phyloP scores from a whole-genome alignment of 2,113 vertebrate genomes.

The Ceratotherium simum region DNA sequence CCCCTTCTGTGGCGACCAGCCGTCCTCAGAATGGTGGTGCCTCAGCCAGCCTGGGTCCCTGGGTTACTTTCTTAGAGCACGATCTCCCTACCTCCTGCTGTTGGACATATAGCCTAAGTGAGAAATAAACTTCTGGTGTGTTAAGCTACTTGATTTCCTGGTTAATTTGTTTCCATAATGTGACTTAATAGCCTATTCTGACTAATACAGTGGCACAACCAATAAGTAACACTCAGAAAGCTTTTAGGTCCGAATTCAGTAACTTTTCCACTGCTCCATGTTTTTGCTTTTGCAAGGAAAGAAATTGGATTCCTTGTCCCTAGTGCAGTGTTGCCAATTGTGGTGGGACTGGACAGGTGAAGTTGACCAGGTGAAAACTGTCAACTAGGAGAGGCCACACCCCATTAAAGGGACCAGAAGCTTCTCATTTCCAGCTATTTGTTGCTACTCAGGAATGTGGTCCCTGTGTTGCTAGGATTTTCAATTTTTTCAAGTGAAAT shows the following conservation, averaged over 20 bases:
- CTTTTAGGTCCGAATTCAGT: not conserved
- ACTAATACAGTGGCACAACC: not conserved
- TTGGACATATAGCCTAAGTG: not conserved
- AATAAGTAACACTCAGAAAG: not conserved
- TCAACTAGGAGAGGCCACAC: not conserved
- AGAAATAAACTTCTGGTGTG: not conserved
- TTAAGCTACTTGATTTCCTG: not conserved
- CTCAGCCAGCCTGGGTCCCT: not conserved
- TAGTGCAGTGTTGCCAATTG: not conserved
- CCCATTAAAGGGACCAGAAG: not conserved
- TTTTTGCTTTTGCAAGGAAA: not conserved
- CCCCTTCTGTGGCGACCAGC: not conserved
- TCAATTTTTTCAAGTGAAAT: not conserved
- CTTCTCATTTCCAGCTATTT: not conserved
- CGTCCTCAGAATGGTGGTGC: not conserved
- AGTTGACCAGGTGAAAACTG: not conserved
- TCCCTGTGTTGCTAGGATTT: not conserved
- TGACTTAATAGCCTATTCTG: not conserved
- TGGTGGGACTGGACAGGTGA: not conserved
- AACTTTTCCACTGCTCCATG: not conserved
- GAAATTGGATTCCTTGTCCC: not conserved
- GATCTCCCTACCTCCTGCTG: not conserved
- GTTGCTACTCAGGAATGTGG: not conserved
- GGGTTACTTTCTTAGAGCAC: not conserved
- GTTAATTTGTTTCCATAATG: not conserved